phyloP scores from a whole-genome alignment of 2,113 vertebrate species.

The Rhinopithecus roxellana region DNA sequence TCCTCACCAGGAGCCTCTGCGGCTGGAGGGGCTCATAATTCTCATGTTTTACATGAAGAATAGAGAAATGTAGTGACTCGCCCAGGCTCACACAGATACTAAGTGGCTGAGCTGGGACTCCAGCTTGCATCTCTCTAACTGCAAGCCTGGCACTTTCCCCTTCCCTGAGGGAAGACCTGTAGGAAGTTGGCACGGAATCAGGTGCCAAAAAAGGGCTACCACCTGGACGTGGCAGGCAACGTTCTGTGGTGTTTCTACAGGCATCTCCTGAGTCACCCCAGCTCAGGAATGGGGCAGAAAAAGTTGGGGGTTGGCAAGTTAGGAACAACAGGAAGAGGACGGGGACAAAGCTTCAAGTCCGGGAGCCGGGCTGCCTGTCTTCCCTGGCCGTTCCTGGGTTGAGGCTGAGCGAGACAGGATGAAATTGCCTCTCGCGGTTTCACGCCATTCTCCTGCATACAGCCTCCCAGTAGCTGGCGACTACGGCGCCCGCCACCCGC shows the following conservation, averaged over 20 bases:
- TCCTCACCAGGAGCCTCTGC: neutral
- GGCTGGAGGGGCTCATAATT: rapidly evolving
- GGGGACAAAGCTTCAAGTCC: neutral
- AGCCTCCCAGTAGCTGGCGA: too few relatives aligned
- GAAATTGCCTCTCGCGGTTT: too few relatives aligned
- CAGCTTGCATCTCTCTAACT: neutral
- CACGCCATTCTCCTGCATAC: too few relatives aligned
- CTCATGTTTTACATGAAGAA: neutral
- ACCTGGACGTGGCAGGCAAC: neutral
- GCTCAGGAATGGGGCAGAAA: neutral
- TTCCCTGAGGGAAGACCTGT: neutral
- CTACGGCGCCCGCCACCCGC: too few relatives aligned
- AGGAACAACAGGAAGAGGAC: neutral
- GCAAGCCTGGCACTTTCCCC: neutral
- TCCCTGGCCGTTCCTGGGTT: neutral
- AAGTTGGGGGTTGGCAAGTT: neutral
- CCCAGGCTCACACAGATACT: neutral
- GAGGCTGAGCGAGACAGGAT: neutral
- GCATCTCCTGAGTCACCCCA: too few relatives aligned
- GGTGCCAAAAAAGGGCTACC: neutral
- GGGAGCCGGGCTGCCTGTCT: rapidly evolving
- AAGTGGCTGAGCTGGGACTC: neutral
- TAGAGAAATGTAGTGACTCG: neutral
- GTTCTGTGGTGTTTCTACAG: neutral
- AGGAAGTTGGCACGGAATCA: neutral